Evolutionary conservation across 2,113 vertebrate species (phyloP).

Genomic region (Pachypanchax playfairii): DNA sequence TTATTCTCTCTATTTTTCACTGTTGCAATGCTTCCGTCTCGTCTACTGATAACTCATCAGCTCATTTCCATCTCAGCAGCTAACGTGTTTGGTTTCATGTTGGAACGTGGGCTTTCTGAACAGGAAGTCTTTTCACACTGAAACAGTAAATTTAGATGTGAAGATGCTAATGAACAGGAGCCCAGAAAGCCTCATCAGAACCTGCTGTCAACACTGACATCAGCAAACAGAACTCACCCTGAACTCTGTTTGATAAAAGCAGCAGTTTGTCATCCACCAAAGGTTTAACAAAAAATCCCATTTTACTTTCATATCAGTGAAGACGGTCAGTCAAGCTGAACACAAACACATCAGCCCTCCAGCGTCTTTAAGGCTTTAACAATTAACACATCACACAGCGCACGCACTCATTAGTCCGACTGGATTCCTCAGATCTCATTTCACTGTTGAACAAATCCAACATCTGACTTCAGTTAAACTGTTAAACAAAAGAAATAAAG

Average conservation of each 20-base stretch:
- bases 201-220: neutral
- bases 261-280: conserved; percentile 2
- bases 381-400: neutral
- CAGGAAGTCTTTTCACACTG: neutral
- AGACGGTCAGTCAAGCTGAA: neutral
- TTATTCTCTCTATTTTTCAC: conserved; percentile 31
- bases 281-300: neutral
- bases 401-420: too few species aligned
- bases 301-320: neutral
- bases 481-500: neutral
- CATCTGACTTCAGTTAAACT: neutral
- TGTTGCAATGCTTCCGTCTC: conserved; percentile 7
- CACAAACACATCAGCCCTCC: neutral
- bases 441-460: neutral
- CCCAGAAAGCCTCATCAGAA: neutral
- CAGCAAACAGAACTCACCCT: neutral
- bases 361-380: neutral
- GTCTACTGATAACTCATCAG: conserved; percentile 9
- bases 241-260: neutral
- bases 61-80: conserved; percentile 28
- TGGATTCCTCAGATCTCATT: neutral
- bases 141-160: neutral
- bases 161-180: neutral
- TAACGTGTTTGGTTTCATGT: too few species aligned
- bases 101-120: neutral